Conservation (phyloP, 2,888 invertebrate species). For the Aproaerema taeniolella region DNA sequence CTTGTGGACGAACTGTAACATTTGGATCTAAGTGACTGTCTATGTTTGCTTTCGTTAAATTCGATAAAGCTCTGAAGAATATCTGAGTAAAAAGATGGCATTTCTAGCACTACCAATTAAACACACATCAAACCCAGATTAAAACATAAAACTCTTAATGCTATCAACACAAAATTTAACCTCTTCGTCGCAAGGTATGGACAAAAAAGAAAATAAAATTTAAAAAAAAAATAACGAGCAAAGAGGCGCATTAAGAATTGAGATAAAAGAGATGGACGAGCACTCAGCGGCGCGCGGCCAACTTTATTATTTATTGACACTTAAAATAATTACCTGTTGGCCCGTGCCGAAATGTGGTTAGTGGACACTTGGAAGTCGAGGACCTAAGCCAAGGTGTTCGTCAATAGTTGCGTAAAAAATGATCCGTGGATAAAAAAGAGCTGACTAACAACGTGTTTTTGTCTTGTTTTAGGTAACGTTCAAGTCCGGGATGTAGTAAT, state of each 20-base stretch:
- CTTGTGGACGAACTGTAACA: too few species aligned
- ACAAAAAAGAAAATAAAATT: slow-evolving; percentile 54
- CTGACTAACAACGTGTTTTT: not conserved
- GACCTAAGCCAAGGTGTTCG: slow-evolving; percentile 31
- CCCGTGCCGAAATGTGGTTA: slow-evolving; percentile 62
- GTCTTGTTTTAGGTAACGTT: not conserved
- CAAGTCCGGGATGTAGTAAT: too few species aligned
- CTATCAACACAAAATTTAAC: slow-evolving; percentile 74
- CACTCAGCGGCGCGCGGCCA: slow-evolving; percentile 66
- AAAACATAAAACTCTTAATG: slow-evolving; percentile 72
- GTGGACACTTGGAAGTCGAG: slow-evolving; percentile 35
- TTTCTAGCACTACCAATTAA: slow-evolving; percentile 54
- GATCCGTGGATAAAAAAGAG: not conserved
- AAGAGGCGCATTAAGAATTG: slow-evolving; percentile 76
- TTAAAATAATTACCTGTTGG: slow-evolving; percentile 75
- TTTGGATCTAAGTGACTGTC: slow-evolving; percentile 24
- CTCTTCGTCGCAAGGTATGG: slow-evolving; percentile 59
- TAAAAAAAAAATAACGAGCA: slow-evolving; percentile 63
- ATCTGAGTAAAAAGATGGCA: slow-evolving; percentile 26
- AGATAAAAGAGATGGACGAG: slow-evolving; percentile 76
- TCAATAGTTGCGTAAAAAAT: slow-evolving; percentile 10
- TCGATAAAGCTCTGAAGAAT: too few species aligned
- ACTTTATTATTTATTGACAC: slow-evolving; percentile 78
- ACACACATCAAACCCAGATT: slow-evolving; percentile 64
- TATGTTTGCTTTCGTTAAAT: too few species aligned